phyloP scores from a whole-genome alignment of 2,888 invertebrate genomes.

The Chrysomela aeneicollis region DNA sequence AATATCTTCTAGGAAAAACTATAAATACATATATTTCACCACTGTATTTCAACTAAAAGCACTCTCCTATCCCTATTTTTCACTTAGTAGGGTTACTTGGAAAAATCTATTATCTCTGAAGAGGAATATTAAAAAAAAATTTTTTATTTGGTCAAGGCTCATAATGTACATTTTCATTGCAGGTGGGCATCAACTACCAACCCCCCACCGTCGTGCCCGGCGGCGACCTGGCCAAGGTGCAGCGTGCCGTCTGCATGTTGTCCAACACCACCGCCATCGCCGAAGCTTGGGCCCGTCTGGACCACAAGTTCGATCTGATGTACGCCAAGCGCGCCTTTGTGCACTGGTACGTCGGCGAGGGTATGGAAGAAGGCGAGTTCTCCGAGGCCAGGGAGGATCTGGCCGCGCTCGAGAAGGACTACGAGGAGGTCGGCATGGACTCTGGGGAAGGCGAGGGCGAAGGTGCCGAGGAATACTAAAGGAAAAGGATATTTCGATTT shows the following conservation, averaged over 20 bases:
- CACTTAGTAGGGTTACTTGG: too few species aligned
- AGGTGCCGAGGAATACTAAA: constrained; percentile 81
- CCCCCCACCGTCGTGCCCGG: constrained; percentile 95
- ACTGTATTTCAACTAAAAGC: too few species aligned
- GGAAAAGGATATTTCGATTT: constrained; percentile 53
- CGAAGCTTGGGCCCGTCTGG: constrained; percentile 95
- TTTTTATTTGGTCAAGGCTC: too few species aligned
- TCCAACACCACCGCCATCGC: constrained; percentile 96
- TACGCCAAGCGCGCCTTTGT: constrained; percentile 96
- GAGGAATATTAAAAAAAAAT: too few species aligned
- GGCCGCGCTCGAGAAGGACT: constrained; percentile 84
- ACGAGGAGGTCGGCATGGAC: constrained; percentile 89
- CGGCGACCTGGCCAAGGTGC: constrained; percentile 93
- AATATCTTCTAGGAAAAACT: too few species aligned
- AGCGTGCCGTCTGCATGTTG: constrained; percentile 98
- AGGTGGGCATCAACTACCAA: constrained; percentile 90
- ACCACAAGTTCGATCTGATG: constrained; percentile 97
- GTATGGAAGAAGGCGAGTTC: constrained; percentile 89
- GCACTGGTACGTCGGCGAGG: constrained; percentile 92
- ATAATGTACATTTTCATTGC: too few species aligned
- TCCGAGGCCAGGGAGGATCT: constrained; percentile 86
- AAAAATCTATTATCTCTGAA: too few species aligned
- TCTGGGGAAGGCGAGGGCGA: constrained; percentile 83
- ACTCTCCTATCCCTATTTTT: too few species aligned
- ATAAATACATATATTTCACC: too few species aligned